Percentiles rank a stretch among this genome's conserved stretches.
Evolutionary conservation across 2,888 invertebrate species (phyloP).

Genomic region (Caradrina kadenii): DNA sequence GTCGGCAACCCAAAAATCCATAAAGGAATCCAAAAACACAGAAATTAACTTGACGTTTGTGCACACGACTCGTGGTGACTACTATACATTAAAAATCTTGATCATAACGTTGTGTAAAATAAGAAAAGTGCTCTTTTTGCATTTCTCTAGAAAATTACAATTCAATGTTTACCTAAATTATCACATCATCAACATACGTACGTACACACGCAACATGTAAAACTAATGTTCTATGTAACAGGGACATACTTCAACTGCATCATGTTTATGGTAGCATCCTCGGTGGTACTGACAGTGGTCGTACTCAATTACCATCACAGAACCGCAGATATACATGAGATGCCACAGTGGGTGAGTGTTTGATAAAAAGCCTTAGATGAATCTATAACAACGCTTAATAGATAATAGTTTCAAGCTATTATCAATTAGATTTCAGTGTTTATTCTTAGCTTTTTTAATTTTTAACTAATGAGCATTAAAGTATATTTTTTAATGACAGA

Average conservation of each 20-base stretch:
- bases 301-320: constrained; percentile 99
- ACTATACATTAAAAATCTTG: neutral
- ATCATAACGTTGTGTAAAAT: neutral
- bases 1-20: too few species aligned
- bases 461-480: neutral
- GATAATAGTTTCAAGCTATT: too few species aligned
- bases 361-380: neutral
- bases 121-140: neutral
- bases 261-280: constrained; percentile 99
- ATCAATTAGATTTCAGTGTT: neutral
- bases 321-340: constrained; percentile 98
- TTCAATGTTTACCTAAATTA: neutral
- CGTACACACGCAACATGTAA: constrained; percentile 13
- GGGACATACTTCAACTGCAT: constrained; percentile 99
- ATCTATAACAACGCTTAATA: neutral
- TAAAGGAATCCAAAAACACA: too few species aligned
- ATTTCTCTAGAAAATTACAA: neutral
- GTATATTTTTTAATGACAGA: constrained; percentile 89
- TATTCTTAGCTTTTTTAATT: neutral
- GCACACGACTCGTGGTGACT: too few species aligned
- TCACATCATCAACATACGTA: constrained; percentile 9
- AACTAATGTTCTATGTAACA: constrained; percentile 83
- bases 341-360: constrained; percentile 97
- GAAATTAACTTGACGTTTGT: too few species aligned
- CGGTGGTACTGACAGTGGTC: constrained; percentile 98